Evolutionary conservation across 2,888 invertebrate genomes (phyloP), one percentile per base, ranked within the genome.

Genomic region (Andrena bucephala): DNA sequence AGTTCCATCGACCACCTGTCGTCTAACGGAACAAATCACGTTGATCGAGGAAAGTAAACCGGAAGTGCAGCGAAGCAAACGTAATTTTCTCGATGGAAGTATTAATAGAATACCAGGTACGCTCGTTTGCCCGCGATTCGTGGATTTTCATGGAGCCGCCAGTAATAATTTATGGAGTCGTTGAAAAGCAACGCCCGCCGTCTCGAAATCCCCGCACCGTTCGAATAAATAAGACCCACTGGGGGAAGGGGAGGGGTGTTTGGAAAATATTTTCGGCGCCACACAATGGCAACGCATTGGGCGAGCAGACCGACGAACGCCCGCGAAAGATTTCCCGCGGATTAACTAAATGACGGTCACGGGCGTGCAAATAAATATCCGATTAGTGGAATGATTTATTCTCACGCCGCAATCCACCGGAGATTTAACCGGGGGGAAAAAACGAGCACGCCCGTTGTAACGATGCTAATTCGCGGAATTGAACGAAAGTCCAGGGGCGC

Each of bases 361-460:
- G 50, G 66, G 27, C 68, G 62, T 54, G 69, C 50, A 68, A 72
- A 78, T 78, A 81, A 72, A 78, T 78, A 81, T 72, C 72, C 68
- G 81, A 81, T 81, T 76, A 78, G 29, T 13, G 57, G 63, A 72
- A 65, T 72, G 81, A 78, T 81, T 81, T 78, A 81, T 81, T 63
- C 31, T n/a, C 10, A 27, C 57, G 24, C 6, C 16, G 48, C 33
- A 63, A 68, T 67, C 63, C 63, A 24, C 71, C 42, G 1, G 36
- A 62, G 52, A 50, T 72, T 66, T 72, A 24, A 63, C 63, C 73
- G 20, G 54, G 54, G 54, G 33, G 31, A 67, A 68, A 20, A 68
- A 52, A 52, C 33, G 74, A 74, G 50, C 31, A 2, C 10, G 20
- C 27, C 4, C 16, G 50, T 59, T 66, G 65, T 66, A 66, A 66